Percentiles rank a stretch among this genome's conserved stretches.
Conservation (phyloP, 2,888 invertebrate genomes). For the Loripinus fragilis region DNA sequence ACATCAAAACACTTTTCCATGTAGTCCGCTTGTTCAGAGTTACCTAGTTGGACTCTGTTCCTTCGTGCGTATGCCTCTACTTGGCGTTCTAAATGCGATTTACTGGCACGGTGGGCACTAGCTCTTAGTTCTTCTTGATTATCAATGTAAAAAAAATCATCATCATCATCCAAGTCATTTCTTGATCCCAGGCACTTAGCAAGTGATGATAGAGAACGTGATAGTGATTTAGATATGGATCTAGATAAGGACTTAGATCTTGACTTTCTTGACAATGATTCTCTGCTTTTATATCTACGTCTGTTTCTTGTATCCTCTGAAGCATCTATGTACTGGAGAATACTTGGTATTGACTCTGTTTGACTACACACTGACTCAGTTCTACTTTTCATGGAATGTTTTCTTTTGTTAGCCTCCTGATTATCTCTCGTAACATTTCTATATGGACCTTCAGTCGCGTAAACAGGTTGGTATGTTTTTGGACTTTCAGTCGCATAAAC, state of each 20-base stretch:
- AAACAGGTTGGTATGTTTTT: neutral
- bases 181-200: neutral
- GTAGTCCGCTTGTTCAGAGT: neutral
- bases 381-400: neutral
- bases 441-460: neutral
- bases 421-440: too few relatives aligned
- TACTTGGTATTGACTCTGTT: neutral
- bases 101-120: too few relatives aligned
- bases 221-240: neutral
- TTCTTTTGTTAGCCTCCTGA: neutral
- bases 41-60: neutral
- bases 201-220: neutral
- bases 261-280: too few relatives aligned
- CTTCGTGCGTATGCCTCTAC: neutral
- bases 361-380: neutral
- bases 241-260: neutral
- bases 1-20: slow-evolving; percentile 14
- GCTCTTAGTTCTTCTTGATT: too few relatives aligned
- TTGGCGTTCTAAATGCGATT: neutral
- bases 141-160: too few relatives aligned
- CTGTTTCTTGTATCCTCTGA: neutral
- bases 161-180: too few relatives aligned
- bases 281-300: neutral
- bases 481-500: neutral
- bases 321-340: neutral